Evolutionary conservation across 2,113 vertebrate genomes (phyloP).

Genomic region (Pungitius pungitius): DNA sequence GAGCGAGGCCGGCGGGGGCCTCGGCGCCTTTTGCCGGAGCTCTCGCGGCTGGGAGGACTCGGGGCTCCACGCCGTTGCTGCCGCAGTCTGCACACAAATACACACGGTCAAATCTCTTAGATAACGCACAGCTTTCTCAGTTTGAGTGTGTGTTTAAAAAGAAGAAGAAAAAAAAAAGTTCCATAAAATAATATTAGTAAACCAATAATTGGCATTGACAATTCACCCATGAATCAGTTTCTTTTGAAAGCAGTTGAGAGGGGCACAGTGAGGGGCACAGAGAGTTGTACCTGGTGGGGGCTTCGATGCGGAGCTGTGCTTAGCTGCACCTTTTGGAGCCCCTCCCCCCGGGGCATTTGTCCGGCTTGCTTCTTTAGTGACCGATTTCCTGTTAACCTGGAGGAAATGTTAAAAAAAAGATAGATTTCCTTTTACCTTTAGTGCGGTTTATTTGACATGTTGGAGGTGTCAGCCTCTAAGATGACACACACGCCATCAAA

Average conservation of each 20-base stretch:
- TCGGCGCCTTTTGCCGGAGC: constrained; percentile 70
- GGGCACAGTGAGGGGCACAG: background rate
- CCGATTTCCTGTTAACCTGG: constrained; percentile 53
- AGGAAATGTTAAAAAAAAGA: background rate
- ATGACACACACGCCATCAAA: background rate
- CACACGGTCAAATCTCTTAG: background rate
- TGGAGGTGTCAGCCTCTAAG: background rate
- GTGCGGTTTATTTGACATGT: background rate
- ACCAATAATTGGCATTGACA: background rate
- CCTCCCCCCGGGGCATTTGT: constrained; percentile 6
- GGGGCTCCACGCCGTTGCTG: constrained; percentile 48
- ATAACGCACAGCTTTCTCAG: background rate
- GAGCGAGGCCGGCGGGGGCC: constrained; percentile 44
- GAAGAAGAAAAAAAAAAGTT: background rate
- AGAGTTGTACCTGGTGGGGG: constrained; percentile 56
- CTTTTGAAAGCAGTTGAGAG: background rate
- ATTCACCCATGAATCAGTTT: background rate
- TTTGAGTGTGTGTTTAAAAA: background rate
- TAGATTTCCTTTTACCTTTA: background rate
- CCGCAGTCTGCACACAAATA: constrained; percentile 68
- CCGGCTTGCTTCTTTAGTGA: constrained; percentile 39
- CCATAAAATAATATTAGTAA: background rate
- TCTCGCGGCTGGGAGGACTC: constrained; percentile 71
- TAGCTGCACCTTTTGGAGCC: constrained; percentile 28
- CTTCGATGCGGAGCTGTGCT: constrained; percentile 50